Evolutionary conservation across 2,888 invertebrate genomes (phyloP), one percentile per base, ranked within the genome.

Genomic region (Pyrocoelia pectoralis): DNA sequence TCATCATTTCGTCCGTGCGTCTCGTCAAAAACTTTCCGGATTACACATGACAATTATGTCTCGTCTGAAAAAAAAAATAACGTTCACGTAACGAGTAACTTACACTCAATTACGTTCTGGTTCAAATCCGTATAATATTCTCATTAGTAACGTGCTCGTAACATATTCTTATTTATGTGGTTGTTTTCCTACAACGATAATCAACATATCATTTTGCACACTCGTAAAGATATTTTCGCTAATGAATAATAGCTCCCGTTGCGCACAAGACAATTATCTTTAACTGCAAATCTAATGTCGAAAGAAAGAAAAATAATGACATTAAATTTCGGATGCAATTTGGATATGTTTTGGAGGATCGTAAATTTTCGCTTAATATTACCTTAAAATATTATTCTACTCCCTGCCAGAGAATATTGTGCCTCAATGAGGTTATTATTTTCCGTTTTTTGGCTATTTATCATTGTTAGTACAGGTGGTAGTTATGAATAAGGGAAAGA

Each of bases 191-290:
- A 53, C 59, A 9, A 9, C n/a, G 49, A 24, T 24, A 58, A 28
- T 24, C 24, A 24, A 40, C 28, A 49, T 52, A 29, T 28, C 28
- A 28, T 51, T 28, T 51, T 52, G 60, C 29, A 56, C 66, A 63
- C 63, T 56, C 61, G 41, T 64, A 48, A 52, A 58, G 68, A 58
- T 68, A 70, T 72, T 74, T 73, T 74, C 75, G 73, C 74, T 74
- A 75, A 76, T 76, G 73, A 70, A 10, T 40, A 41, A 54, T 41
- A 12, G 53, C 52, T 70, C 68, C 71, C 73, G 65, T 72, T 69
- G 66, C 70, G 69, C 65, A 70, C 65, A 75, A 76, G 76, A 76
- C 75, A 76, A 76, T 76, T 76, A 76, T 75, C 76, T 76, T 74
- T 71, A 74, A 75, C 72, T 74, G 74, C 73, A 68, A 63, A 68